phyloP scores from a whole-genome alignment of 2,113 vertebrate genomes.

The Rissa tridactyla region DNA sequence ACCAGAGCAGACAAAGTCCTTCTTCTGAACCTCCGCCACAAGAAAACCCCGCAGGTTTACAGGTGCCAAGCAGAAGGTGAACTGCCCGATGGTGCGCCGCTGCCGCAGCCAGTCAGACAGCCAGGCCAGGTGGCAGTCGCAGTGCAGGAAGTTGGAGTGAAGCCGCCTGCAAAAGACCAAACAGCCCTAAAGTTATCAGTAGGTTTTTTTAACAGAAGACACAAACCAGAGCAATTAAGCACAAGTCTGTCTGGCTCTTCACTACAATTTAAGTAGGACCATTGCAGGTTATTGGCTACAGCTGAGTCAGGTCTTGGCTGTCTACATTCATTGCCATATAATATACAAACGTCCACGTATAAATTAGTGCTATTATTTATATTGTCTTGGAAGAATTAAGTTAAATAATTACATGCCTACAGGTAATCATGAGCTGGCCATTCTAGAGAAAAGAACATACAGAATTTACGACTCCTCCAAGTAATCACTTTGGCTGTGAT shows the following conservation, averaged over 20 bases:
- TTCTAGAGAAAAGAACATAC: background rate
- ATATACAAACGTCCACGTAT: background rate
- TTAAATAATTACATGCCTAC: background rate
- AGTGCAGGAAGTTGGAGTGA: constrained; percentile 96
- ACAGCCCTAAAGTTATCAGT: background rate
- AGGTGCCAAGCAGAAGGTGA: constrained; percentile 96
- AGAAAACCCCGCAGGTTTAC: constrained; percentile 93
- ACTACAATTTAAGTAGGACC: rapidly evolving
- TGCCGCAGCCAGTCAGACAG: constrained; percentile 97
- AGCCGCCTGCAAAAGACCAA: constrained; percentile 81
- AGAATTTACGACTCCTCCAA: background rate
- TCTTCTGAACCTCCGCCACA: constrained; percentile 95
- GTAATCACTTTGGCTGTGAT: background rate
- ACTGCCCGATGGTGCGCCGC: constrained; percentile 89
- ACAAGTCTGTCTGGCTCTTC: background rate
- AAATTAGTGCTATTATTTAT: background rate
- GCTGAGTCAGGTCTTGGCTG: background rate
- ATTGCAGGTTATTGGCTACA: background rate
- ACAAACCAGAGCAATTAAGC: background rate
- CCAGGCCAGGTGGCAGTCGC: constrained; percentile 98
- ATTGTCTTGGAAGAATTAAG: background rate
- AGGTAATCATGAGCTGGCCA: background rate
- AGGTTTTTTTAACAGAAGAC: background rate
- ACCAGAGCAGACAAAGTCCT: constrained; percentile 95
- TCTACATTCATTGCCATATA: rapidly evolving